phyloP scores from a whole-genome alignment of 2,113 vertebrate genomes.

The Thermophis baileyi region DNA sequence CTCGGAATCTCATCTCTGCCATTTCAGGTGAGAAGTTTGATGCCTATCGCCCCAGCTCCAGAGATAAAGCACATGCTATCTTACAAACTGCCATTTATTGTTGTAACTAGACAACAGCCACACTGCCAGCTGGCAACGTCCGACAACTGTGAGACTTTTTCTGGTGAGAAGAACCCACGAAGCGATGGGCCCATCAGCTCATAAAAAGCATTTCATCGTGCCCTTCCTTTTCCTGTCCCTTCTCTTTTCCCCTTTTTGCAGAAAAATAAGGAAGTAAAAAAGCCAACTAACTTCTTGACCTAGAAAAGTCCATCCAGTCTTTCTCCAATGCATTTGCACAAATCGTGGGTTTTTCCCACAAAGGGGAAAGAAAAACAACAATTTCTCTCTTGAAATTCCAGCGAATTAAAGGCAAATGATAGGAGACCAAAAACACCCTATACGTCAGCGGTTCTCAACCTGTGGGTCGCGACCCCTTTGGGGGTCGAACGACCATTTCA shows the following conservation, averaged over 20 bases:
- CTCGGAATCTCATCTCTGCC: neutral
- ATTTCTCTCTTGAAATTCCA: neutral
- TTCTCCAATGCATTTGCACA: neutral
- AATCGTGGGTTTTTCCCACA: neutral
- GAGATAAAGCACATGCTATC: neutral
- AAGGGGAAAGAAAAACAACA: accelerated
- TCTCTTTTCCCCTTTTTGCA: neutral
- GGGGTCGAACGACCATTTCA: too few species aligned
- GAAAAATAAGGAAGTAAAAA: neutral
- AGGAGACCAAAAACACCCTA: slow-evolving; percentile 3
- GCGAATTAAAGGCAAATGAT: neutral
- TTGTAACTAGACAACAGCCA: slow-evolving; percentile 13
- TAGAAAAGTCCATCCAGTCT: neutral
- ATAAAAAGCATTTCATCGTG: slow-evolving; percentile 53
- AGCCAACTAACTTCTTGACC: neutral
- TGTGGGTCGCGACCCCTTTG: too few species aligned
- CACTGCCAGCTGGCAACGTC: slow-evolving; percentile 5
- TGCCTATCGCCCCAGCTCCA: neutral
- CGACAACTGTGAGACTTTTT: slow-evolving; percentile 20
- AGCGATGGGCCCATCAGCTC: slow-evolving; percentile 31
- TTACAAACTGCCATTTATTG: slow-evolving; percentile 7
- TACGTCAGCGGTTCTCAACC: too few species aligned
- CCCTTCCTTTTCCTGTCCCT: neutral
- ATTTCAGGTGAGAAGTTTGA: too few species aligned
- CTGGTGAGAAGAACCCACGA: slow-evolving; percentile 19